phyloP scores from a whole-genome alignment of 1,140 invertebrate genomes.

The Nasonia giraulti region DNA sequence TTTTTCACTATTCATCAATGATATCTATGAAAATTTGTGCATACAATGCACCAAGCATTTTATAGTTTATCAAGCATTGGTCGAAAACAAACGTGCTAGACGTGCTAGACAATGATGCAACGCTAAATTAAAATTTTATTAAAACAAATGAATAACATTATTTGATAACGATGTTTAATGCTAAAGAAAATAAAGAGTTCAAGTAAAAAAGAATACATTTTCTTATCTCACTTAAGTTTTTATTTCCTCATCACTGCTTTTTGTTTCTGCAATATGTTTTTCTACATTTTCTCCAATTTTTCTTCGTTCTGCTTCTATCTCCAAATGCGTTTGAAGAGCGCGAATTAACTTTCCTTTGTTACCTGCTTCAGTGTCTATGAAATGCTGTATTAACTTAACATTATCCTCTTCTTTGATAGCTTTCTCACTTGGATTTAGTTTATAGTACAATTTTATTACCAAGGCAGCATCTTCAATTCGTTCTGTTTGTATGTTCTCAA shows the following conservation, averaged over 20 bases:
- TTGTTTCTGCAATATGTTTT: conserved; percentile 76
- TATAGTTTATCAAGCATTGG: too few relatives aligned
- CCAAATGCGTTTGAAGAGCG: conserved; percentile 79
- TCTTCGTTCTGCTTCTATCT: conserved; percentile 76
- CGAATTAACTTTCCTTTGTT: conserved; percentile 79
- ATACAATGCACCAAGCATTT: too few relatives aligned
- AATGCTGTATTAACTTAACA: conserved; percentile 77
- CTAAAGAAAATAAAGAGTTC: too few relatives aligned
- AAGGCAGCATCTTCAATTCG: conserved; percentile 78
- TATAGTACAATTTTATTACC: conserved; percentile 77
- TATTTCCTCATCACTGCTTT: background rate
- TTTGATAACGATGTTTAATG: too few relatives aligned
- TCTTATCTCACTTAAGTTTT: background rate
- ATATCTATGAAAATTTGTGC: too few relatives aligned
- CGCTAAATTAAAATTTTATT: background rate
- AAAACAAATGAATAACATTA: background rate
- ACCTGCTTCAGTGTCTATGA: conserved; percentile 77
- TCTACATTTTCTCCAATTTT: conserved; percentile 77
- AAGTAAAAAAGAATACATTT: background rate
- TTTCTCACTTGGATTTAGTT: conserved; percentile 73
- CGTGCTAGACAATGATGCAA: background rate
- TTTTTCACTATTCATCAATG: too few relatives aligned
- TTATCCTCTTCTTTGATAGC: conserved; percentile 62
- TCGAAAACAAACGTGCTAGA: too few relatives aligned
- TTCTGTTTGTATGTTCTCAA: conserved; percentile 80